Evolutionary conservation across 30 jellyfish, hydroid and myxozoan species (phyloP).

Genomic region (Cassiopea xamachana): DNA sequence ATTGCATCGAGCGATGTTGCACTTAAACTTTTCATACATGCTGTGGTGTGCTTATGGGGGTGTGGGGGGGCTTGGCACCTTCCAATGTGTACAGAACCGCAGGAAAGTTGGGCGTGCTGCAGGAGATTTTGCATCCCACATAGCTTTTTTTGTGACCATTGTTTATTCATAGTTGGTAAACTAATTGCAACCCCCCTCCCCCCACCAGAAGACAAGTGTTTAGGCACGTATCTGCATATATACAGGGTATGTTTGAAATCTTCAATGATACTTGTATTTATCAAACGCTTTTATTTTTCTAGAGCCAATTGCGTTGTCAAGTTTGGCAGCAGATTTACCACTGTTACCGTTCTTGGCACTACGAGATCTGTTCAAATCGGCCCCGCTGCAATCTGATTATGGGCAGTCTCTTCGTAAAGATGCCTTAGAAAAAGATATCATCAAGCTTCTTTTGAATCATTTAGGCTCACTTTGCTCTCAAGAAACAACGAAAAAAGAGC

Average conservation of each 20-base stretch:
- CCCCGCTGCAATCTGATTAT: slow-evolving; percentile 31
- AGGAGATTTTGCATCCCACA: no score
- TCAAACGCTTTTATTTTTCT: background rate
- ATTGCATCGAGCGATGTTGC: no score
- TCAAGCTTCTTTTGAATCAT: slow-evolving; percentile 63
- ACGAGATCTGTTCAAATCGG: slow-evolving; percentile 59
- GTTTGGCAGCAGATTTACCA: slow-evolving; percentile 72
- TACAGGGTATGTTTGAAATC: background rate
- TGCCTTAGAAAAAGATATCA: slow-evolving; percentile 75
- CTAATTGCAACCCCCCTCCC: no score
- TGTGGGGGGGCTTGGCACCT: no score
- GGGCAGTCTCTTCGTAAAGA: slow-evolving; percentile 73
- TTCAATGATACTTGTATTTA: background rate
- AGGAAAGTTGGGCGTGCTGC: no score
- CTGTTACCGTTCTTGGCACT: slow-evolving; percentile 79
- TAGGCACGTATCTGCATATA: background rate
- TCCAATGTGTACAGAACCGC: no score
- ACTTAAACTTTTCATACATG: no score
- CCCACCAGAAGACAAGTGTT: no score
- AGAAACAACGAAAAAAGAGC: slow-evolving; percentile 45
- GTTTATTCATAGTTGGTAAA: no score
- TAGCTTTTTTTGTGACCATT: no score
- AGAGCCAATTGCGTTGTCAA: slow-evolving; percentile 69
- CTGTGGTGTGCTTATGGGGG: no score
- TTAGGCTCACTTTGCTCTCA: slow-evolving; percentile 65